A percentile compares a stretch with the other conserved stretches of the same genome.
Evolutionary conservation across 2,888 invertebrate genomes (phyloP).

Genomic region (Drosophila setosimentum): DNA sequence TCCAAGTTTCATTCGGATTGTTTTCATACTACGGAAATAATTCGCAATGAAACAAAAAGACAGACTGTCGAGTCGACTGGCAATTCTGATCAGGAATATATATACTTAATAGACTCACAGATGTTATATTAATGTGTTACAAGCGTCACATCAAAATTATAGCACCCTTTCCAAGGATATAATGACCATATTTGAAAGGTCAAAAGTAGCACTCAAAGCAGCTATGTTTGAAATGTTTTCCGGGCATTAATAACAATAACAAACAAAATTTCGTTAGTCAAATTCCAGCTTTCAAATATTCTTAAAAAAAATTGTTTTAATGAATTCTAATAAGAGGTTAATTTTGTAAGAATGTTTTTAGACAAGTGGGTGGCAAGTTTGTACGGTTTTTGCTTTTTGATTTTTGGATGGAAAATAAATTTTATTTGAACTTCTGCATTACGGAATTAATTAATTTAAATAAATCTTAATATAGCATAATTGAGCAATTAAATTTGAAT

Average conservation of each 20-base stretch:
- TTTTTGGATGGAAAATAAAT: neutral
- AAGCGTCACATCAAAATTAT: neutral
- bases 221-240: slow-evolving; percentile 3
- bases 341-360: neutral
- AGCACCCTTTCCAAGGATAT: neutral
- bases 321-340: slow-evolving; percentile 3
- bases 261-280: neutral
- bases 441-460: neutral
- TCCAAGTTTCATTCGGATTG: neutral
- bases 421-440: neutral
- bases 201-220: neutral
- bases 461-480: neutral
- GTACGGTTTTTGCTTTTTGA: neutral
- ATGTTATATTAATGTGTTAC: neutral
- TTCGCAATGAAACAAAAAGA: neutral
- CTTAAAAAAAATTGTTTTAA: neutral
- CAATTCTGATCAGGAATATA: neutral
- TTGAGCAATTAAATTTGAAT: neutral
- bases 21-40: neutral
- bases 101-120: neutral
- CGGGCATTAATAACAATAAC: slow-evolving; percentile 1
- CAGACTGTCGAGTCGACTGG: neutral
- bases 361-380: neutral
- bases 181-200: slow-evolving; percentile 31
- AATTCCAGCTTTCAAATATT: slow-evolving; percentile 29